phyloP scores from a whole-genome alignment of 2,113 vertebrate genomes.

The Lates calcarifer region DNA sequence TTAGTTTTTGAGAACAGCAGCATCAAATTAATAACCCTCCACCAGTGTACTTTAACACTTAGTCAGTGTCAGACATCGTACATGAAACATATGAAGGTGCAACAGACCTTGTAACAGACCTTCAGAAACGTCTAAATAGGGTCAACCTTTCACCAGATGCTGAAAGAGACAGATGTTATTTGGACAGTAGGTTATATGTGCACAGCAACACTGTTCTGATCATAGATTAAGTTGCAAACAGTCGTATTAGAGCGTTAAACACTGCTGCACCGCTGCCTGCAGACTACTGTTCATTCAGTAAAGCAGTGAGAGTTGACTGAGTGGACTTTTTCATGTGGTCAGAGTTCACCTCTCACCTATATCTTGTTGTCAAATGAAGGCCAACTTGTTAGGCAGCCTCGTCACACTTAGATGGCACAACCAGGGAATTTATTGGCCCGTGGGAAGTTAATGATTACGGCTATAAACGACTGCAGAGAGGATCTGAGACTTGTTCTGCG shows the following conservation, averaged over 20 bases:
- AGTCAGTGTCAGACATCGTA: no score
- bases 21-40: neutral
- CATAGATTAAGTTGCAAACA: no score
- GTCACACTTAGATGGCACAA: neutral
- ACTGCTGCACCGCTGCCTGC: neutral
- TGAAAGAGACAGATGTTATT: neutral
- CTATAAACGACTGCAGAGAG: neutral
- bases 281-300: no score
- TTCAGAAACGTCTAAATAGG: neutral
- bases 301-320: neutral
- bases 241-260: neutral
- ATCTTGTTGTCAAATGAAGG: constrained; percentile 10
- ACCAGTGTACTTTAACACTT: neutral
- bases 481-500: neutral
- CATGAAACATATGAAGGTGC: neutral
- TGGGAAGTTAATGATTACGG: constrained; percentile 67
- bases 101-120: neutral
- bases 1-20: no score
- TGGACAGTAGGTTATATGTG: neutral
- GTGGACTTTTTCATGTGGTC: neutral
- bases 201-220: no score
- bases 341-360: constrained; percentile 46
- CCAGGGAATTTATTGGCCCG: constrained; percentile 30
- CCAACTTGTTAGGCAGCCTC: constrained; percentile 10
- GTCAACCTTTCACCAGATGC: neutral